Evolutionary conservation across 2,113 vertebrate genomes (phyloP).

Genomic region (Microtus richardsoni): DNA sequence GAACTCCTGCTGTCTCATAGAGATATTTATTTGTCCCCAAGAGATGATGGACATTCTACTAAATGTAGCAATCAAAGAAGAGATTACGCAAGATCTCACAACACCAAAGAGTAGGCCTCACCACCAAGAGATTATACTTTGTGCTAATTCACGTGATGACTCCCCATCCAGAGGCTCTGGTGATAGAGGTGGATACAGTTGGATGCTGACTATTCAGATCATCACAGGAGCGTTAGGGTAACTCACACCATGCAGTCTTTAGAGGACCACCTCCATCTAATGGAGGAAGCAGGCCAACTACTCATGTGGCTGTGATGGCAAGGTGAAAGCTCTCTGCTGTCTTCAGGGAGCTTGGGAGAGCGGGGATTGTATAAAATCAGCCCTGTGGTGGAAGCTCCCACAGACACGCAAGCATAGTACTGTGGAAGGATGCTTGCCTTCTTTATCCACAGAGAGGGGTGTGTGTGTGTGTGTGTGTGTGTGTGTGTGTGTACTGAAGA

Average conservation of each 20-base stretch:
- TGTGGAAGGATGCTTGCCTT: not conserved
- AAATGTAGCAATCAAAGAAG: not conserved
- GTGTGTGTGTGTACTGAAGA: not conserved
- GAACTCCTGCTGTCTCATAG: not conserved
- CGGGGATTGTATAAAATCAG: not conserved
- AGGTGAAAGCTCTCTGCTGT: not conserved
- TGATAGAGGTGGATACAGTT: too few species aligned
- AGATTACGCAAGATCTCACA: not conserved
- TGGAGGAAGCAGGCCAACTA: not conserved
- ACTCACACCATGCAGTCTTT: not conserved
- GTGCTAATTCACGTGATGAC: not conserved
- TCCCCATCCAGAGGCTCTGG: not conserved
- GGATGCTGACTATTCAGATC: not conserved
- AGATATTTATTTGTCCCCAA: not conserved
- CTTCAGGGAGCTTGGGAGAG: not conserved
- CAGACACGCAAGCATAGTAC: not conserved
- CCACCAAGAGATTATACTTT: not conserved
- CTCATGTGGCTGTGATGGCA: not conserved
- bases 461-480: not conserved
- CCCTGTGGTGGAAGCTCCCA: not conserved
- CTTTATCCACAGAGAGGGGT: not conserved
- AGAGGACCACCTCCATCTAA: not conserved
- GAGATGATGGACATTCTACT: too few species aligned
- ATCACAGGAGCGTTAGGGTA: not conserved
- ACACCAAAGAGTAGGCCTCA: not conserved